A percentile compares a stretch with the other conserved stretches of the same genome.
phyloP scores from a whole-genome alignment of 1,140 invertebrate genomes.

The Bombyx mandarina region DNA sequence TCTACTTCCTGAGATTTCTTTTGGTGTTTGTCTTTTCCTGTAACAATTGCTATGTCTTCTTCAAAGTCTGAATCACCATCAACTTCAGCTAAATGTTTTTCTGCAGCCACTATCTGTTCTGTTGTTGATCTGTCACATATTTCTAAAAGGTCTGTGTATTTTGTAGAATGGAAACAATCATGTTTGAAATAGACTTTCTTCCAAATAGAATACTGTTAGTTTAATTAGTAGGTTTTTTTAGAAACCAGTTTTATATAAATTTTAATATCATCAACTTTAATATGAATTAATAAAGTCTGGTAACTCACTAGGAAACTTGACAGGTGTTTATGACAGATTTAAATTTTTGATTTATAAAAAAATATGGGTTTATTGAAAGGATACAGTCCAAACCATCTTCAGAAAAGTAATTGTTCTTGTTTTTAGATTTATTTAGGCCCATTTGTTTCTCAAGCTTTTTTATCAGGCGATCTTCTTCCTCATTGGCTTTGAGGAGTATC shows the following conservation, averaged over 20 bases:
- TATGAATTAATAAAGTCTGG: no score
- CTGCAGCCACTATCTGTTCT: slow-evolving; percentile 73
- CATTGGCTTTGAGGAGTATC: slow-evolving; percentile 79
- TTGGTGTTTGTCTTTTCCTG: slow-evolving; percentile 45
- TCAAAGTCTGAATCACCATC: slow-evolving; percentile 77
- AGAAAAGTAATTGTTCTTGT: slow-evolving; percentile 82
- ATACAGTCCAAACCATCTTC: slow-evolving; percentile 92
- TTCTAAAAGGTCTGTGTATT: slow-evolving; percentile 79
- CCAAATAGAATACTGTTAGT: no score
- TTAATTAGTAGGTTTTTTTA: no score
- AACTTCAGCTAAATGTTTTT: slow-evolving; percentile 74
- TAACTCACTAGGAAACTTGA: no score
- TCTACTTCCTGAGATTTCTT: slow-evolving; percentile 17
- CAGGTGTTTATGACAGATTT: no score
- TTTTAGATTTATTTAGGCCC: slow-evolving; percentile 84
- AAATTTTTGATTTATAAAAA: no score
- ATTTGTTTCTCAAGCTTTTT: slow-evolving; percentile 87
- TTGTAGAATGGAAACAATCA: no score
- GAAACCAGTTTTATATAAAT: no score
- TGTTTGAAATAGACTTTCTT: no score
- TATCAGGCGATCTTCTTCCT: slow-evolving; percentile 85
- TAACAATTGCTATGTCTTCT: slow-evolving; percentile 72
- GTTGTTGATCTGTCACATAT: slow-evolving; percentile 83
- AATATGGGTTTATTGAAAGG: slow-evolving; percentile 59
- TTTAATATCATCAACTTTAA: no score